Percentiles rank a stretch among this genome's conserved stretches.
phyloP scores from a whole-genome alignment of 2,113 vertebrate genomes.

The Callithrix jacchus region DNA sequence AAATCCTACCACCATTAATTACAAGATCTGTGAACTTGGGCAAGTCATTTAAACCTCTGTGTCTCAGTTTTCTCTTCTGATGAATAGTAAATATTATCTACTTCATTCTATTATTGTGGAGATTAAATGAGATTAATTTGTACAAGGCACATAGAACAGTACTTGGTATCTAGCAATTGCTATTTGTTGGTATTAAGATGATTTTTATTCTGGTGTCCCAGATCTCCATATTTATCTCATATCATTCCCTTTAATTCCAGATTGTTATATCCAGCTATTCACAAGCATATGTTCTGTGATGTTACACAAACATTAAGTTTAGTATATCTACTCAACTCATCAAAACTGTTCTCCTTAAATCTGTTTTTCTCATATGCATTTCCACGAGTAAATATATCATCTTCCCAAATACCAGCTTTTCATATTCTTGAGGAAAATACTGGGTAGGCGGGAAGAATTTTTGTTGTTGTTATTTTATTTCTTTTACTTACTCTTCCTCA shows the following conservation, averaged over 20 bases:
- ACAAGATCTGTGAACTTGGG: neutral
- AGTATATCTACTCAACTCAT: neutral
- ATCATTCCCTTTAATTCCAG: neutral
- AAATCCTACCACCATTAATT: neutral
- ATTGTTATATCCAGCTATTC: neutral
- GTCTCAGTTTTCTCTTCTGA: neutral
- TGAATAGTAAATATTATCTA: neutral
- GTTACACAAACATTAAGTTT: neutral
- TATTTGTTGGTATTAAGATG: neutral
- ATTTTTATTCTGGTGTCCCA: neutral
- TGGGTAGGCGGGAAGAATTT: neutral
- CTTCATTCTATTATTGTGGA: neutral
- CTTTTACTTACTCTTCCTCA: neutral
- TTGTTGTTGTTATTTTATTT: neutral
- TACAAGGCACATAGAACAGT: neutral
- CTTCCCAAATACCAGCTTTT: neutral
- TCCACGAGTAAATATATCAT: neutral
- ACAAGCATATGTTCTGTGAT: neutral
- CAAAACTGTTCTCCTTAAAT: neutral
- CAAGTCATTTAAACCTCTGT: neutral
- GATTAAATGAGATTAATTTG: neutral
- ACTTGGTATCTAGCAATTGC: neutral
- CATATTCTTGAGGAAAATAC: neutral
- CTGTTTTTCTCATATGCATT: neutral
- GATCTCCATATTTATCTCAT: neutral